These are phyloP conservation scores for Tragulus kanchil DNA, from an alignment of 2,113 vertebrate genomes.

Conservation along the genomic window DNA sequence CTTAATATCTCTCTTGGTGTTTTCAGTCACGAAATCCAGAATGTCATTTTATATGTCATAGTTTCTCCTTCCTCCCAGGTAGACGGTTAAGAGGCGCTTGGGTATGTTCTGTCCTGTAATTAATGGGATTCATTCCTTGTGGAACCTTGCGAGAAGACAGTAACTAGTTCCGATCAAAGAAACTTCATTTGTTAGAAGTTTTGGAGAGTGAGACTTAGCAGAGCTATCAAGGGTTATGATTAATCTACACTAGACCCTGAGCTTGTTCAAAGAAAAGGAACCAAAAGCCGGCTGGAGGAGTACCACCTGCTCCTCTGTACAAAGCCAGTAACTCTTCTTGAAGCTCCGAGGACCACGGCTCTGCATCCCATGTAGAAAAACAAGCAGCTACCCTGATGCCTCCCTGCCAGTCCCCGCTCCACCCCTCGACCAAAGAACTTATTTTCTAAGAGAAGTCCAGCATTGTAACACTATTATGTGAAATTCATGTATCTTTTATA, in stretches of 20 bases:
- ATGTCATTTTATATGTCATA: conserved; percentile 34
- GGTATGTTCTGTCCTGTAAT: conserved; percentile 56
- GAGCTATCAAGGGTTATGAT: conserved; percentile 74
- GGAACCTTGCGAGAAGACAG: conserved; percentile 61
- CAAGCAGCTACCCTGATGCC: not conserved
- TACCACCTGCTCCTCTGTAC: conserved; percentile 71
- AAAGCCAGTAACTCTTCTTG: conserved; percentile 44
- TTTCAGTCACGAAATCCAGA: not conserved
- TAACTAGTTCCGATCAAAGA: conserved; percentile 81
- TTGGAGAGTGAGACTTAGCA: conserved; percentile 74
- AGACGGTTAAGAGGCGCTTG: conserved; percentile 31
- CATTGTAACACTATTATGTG: not conserved
- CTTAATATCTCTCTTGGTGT: not conserved
- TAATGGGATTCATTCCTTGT: conserved; percentile 67
- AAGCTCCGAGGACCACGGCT: not conserved
- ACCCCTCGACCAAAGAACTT: not conserved
- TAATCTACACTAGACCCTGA: conserved; percentile 74
- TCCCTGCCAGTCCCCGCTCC: not conserved
- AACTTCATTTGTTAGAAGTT: conserved; percentile 83
- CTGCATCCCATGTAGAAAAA: not conserved
- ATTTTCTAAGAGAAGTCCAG: not conserved
- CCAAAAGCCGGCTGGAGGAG: conserved; percentile 43
- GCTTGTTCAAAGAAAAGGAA: conserved; percentile 72
- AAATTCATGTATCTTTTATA: not conserved
- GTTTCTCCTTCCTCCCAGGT: not conserved